Base-by-base conservation (phyloP, 2,888 invertebrate species). In the Trissolcus japonicus region DNA sequence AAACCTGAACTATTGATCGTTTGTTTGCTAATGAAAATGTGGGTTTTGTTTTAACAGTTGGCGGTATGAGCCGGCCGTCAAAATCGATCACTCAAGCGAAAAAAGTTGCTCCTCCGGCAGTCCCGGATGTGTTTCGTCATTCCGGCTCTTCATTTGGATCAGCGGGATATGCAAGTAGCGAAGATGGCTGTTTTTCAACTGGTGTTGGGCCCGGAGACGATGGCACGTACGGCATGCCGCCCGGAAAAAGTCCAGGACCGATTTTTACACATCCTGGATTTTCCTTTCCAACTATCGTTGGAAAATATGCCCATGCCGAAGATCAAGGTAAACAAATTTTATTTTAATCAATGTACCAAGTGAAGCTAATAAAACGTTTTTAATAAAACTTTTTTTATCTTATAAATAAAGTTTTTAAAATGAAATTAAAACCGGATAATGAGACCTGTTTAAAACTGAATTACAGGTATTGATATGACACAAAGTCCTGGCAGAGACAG, bases 401-500 rank as follows among this genome's bases (percentile, higher is more conserved):
- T n/a, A n/a, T n/a, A n/a, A n/a, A n/a, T n/a, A n/a, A n/a, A n/a
- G n/a, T n/a, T n/a, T n/a, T n/a, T n/a, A n/a, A n/a, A n/a, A n/a
- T n/a, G n/a, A n/a, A n/a, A n/a, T n/a, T n/a, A n/a, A n/a, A n/a
- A n/a, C n/a, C n/a, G n/a, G n/a, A n/a, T n/a, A n/a, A n/a, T n/a
- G 19, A 19, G 19, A 19, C 19, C 2, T 19, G 25, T 25, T 25
- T 25, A 0, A 4, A 43, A 46, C 6, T 46, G 25, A 57, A 21
- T n/a, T 46, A 11, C 29, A 89, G 90, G 89, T 82, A 90, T 89
- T 81, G 90, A 90, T 82, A 88, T 90, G 86, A 88, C 89, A 63
- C 89, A 89, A 80, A 96, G 96, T 84, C 96, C 97, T 51, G 97
- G 97, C n/a, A 93, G 97, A 75, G 96, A 97, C 90, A 96, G 96